A percentile compares a stretch with the other conserved stretches of the same genome.
phyloP scores from a whole-genome alignment of 1,140 invertebrate genomes.

The Maconellicoccus hirsutus region DNA sequence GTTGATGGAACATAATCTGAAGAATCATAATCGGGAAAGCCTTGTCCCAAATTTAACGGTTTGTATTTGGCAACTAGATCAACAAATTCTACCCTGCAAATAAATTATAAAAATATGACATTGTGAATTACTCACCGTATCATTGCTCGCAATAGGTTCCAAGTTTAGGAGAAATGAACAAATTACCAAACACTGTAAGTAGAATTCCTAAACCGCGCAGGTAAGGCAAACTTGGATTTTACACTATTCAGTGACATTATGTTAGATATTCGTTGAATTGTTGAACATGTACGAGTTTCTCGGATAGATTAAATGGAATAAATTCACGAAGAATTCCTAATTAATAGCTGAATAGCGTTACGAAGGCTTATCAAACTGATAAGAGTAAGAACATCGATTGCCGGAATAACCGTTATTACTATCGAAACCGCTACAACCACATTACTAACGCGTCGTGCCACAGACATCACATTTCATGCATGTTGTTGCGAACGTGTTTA shows the following conservation, averaged over 20 bases:
- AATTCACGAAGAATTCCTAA: no score
- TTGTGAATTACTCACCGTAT: neutral
- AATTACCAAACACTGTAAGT: slow-evolving; percentile 19
- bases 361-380: no score
- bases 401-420: no score
- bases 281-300: neutral
- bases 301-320: neutral
- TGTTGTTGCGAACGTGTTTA: no score
- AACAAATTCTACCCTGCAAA: slow-evolving; percentile 86
- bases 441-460: no score
- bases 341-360: no score
- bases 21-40: slow-evolving; percentile 84
- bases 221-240: slow-evolving; percentile 27
- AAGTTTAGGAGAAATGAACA: neutral
- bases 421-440: no score
- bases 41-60: slow-evolving; percentile 91
- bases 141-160: neutral
- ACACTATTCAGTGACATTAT: neutral
- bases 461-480: no score
- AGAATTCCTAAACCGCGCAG: slow-evolving; percentile 25
- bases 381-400: no score
- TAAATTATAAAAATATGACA: slow-evolving; percentile 23
- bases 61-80: slow-evolving; percentile 75
- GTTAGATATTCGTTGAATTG: neutral
- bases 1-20: slow-evolving; percentile 60